Percentiles rank a stretch among this genome's conserved stretches.
These are phyloP conservation scores for Drosophila burlai DNA, from an alignment of 1,140 invertebrate genomes.

Conservation along the genomic window DNA sequence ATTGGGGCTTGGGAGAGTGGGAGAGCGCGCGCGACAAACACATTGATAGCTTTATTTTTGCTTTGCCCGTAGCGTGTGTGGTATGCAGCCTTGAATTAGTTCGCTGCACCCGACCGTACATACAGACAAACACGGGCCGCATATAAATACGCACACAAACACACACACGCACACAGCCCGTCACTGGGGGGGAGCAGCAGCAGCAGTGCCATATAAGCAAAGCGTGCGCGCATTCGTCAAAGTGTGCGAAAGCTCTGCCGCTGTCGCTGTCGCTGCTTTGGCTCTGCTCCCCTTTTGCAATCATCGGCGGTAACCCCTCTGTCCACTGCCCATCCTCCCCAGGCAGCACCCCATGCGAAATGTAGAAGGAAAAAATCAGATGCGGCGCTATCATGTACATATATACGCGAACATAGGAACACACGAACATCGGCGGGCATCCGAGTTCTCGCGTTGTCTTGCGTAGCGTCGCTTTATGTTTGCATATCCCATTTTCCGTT, in stretches of 20 bases:
- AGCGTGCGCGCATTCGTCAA: constrained; percentile 44
- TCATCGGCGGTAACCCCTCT: constrained; percentile 17
- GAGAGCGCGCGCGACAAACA: constrained; percentile 48
- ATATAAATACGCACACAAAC: constrained; percentile 41
- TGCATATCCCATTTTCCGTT: constrained; percentile 80
- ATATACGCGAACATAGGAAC: constrained; percentile 13
- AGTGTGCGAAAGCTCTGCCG: constrained; percentile 71
- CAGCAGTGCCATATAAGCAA: constrained; percentile 34
- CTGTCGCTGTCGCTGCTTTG: constrained; percentile 12
- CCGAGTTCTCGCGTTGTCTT: constrained; percentile 23
- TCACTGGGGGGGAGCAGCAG: constrained; percentile 10
- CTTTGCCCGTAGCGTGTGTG: constrained; percentile 70
- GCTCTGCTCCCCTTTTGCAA: constrained; percentile 55
- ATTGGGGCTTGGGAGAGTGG: background rate
- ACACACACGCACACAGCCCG: background rate
- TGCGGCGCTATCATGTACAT: constrained; percentile 27
- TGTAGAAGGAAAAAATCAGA: constrained; percentile 48
- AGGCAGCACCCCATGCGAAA: constrained; percentile 34
- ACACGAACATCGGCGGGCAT: constrained; percentile 24
- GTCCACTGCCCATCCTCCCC: constrained; percentile 3
- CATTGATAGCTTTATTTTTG: constrained; percentile 80
- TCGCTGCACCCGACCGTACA: constrained; percentile 81
- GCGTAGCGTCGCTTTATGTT: constrained; percentile 57
- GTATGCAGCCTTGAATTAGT: constrained; percentile 85
- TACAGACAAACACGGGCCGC: constrained; percentile 53